These are phyloP conservation scores for Aphelinus certus DNA, from an alignment of 1,140 invertebrate species.

Conservation along the genomic window DNA sequence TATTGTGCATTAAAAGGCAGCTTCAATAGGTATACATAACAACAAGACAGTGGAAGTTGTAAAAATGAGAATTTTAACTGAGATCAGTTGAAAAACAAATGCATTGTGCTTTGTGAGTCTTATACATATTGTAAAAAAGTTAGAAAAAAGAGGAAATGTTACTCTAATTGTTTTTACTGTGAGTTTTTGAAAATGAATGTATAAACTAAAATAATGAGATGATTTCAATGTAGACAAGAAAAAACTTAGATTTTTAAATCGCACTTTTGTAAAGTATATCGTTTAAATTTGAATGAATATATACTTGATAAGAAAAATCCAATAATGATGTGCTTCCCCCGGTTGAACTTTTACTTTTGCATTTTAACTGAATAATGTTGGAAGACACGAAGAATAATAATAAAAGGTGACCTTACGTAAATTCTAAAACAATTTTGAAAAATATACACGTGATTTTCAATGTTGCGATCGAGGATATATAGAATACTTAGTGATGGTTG, in stretches of 20 bases:
- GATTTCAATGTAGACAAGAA: not conserved
- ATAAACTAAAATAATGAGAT: not conserved
- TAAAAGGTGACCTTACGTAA: conserved; percentile 30
- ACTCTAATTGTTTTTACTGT: not conserved
- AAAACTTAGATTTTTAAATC: conserved; percentile 7
- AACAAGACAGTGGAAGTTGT: conserved; percentile 13
- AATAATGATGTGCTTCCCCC: conserved; percentile 59
- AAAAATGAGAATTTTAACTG: conserved; percentile 12
- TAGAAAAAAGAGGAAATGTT: not conserved
- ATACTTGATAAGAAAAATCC: not conserved
- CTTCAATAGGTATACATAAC: conserved; percentile 2
- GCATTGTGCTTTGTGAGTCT: not conserved
- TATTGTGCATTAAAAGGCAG: not conserved
- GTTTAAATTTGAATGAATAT: conserved; percentile 4
- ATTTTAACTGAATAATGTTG: conserved; percentile 48
- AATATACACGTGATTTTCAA: conserved; percentile 35
- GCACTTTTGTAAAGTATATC: conserved; percentile 20
- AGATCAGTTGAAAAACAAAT: not conserved
- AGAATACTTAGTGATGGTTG: not conserved
- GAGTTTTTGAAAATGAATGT: conserved; percentile 1
- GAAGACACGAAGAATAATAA: conserved; percentile 27
- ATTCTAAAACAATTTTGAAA: conserved; percentile 24
- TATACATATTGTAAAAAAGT: conserved; percentile 22
- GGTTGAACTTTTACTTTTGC: conserved; percentile 56
- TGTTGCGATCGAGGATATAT: conserved; percentile 5